These are phyloP conservation scores for Tragopan temminckii DNA, from an alignment of 2,797 vertebrate genomes.

Conservation along the genomic window DNA sequence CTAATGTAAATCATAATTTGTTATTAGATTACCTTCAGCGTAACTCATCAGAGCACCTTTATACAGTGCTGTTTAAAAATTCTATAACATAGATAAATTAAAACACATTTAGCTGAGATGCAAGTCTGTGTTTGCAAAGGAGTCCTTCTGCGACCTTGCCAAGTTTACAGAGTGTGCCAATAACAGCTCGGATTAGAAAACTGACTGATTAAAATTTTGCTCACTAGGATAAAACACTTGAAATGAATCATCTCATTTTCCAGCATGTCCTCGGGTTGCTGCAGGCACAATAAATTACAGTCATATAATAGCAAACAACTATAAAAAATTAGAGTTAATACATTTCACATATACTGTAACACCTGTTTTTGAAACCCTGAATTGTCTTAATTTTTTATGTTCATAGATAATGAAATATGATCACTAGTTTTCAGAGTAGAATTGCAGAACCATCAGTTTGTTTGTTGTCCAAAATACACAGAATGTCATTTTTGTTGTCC, in stretches of 20 bases:
- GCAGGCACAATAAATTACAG: constrained; percentile 75
- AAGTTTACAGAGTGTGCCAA: constrained; percentile 69
- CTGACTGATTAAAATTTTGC: constrained; percentile 78
- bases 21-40: not conserved
- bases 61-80: not conserved
- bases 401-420: not conserved
- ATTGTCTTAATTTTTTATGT: not conserved
- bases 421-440: not conserved
- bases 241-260: constrained; percentile 80
- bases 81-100: not conserved
- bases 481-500: no score
- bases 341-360: not conserved
- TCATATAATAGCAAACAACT: constrained; percentile 63
- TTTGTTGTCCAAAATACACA: not conserved
- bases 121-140: constrained; percentile 1
- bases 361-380: constrained; percentile 12
- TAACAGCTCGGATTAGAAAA: constrained; percentile 73
- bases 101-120: constrained; percentile 36
- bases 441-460: not conserved
- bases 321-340: constrained; percentile 39
- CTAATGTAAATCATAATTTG: not conserved
- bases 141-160: constrained; percentile 75
- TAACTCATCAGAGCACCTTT: not conserved
- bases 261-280: constrained; percentile 64
- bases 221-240: constrained; percentile 79